These are phyloP conservation scores for Cossypha polioptera DNA, from an alignment of 2,797 vertebrate genomes.

Conservation along the genomic window DNA sequence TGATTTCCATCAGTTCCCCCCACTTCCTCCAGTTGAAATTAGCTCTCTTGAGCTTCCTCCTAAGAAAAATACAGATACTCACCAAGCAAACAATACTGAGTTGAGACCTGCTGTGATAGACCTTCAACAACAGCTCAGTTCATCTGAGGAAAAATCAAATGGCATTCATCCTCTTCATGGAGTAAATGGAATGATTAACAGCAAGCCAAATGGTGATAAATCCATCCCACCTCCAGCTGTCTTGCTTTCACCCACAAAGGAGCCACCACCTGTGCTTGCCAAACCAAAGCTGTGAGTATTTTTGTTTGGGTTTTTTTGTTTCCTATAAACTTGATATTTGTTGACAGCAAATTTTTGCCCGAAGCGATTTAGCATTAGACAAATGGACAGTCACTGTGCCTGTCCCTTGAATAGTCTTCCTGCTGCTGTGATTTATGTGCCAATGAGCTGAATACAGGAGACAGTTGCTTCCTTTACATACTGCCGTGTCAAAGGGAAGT, in stretches of 20 bases:
- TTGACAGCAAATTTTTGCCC: neutral
- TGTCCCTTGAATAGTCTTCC: neutral
- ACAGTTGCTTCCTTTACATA: neutral
- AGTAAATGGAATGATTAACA: conserved; percentile 74
- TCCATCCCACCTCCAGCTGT: conserved; percentile 40
- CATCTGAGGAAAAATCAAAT: conserved; percentile 67
- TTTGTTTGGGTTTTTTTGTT: neutral
- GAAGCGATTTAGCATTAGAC: neutral
- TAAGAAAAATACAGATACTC: conserved; percentile 77
- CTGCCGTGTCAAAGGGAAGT: neutral
- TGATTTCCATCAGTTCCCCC: conserved; percentile 81
- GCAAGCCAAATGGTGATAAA: conserved; percentile 50
- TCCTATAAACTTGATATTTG: neutral
- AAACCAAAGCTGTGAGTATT: conserved; percentile 97
- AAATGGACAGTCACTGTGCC: neutral
- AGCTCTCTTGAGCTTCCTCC: conserved; percentile 85
- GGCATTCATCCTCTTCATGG: conserved; percentile 72
- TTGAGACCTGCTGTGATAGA: conserved; percentile 77
- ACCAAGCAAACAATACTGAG: conserved; percentile 80
- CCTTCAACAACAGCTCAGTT: conserved; percentile 70
- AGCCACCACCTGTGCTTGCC: conserved; percentile 87
- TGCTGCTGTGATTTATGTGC: neutral
- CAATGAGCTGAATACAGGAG: neutral
- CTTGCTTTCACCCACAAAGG: conserved; percentile 80
- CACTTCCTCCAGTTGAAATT: conserved; percentile 84